These are phyloP conservation scores for Odontophorus gujanensis DNA, from an alignment of 2,113 vertebrate genomes.

Conservation along the genomic window DNA sequence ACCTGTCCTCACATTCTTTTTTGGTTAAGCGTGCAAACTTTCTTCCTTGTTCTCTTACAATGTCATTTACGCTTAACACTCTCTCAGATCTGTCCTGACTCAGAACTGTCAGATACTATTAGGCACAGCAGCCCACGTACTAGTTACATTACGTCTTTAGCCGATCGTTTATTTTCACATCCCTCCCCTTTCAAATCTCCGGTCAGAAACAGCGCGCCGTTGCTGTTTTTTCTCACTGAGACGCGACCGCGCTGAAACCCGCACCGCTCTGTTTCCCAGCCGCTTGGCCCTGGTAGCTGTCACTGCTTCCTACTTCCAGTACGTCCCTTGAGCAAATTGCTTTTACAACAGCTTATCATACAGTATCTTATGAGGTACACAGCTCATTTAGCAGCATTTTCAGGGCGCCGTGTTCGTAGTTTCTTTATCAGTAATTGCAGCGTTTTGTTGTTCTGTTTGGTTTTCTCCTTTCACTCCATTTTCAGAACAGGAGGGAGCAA, in stretches of 20 bases:
- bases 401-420: background rate
- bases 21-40: background rate
- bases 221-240: background rate
- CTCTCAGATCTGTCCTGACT: accelerated
- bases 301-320: background rate
- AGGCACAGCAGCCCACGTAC: background rate
- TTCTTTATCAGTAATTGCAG: background rate
- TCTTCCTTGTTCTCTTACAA: background rate
- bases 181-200: background rate
- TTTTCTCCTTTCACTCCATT: background rate
- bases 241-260: background rate
- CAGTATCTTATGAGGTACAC: background rate
- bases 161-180: background rate
- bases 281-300: background rate
- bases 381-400: background rate
- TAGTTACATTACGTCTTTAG: background rate
- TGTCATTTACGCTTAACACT: background rate
- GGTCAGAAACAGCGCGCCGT: background rate
- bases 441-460: accelerated
- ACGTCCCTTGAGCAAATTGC: background rate
- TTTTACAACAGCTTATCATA: background rate
- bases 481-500: background rate
- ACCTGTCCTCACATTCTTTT: background rate
- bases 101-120: background rate
- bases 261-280: background rate